These are phyloP conservation scores for Drosophila quinaria DNA, from an alignment of 2,888 invertebrate species.

Conservation along the genomic window DNA sequence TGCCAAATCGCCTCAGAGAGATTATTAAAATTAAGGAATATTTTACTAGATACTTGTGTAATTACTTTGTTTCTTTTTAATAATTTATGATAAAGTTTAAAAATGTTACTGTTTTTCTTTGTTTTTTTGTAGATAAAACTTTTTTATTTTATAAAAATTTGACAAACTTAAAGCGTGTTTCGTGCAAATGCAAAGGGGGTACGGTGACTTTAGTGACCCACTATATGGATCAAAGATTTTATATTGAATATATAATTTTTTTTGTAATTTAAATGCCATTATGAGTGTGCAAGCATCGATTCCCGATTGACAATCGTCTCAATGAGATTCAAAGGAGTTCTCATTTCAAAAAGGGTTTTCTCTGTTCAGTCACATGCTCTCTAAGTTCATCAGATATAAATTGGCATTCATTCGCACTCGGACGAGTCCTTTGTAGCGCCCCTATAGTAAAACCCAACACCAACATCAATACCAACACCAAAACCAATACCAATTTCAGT, in stretches of 20 bases:
- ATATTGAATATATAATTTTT: background rate
- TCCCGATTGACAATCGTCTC: constrained; percentile 12
- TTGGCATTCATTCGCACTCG: constrained; percentile 56
- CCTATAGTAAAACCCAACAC: constrained; percentile 19
- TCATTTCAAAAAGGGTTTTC: constrained; percentile 22
- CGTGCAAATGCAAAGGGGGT: too few species aligned
- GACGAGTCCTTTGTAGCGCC: constrained; percentile 34
- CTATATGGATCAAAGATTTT: too few species aligned
- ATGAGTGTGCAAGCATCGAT: constrained; percentile 6
- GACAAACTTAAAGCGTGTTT: too few species aligned
- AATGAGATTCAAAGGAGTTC: constrained; percentile 7
- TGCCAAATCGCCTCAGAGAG: too few species aligned
- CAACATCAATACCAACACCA: constrained; percentile 11
- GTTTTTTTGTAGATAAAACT: too few species aligned
- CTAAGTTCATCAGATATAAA: constrained; percentile 36
- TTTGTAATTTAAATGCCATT: background rate
- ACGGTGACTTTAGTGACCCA: too few species aligned
- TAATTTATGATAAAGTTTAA: too few species aligned
- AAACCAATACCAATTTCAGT: constrained; percentile 16
- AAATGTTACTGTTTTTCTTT: too few species aligned
- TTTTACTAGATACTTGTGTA: too few species aligned
- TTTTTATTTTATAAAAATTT: too few species aligned
- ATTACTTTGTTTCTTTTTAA: too few species aligned
- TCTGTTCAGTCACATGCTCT: constrained; percentile 23
- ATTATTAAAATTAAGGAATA: too few species aligned